These are phyloP conservation scores for Myrmecophaga tridactyla DNA, from an alignment of 2,113 vertebrate species.

Conservation along the genomic window DNA sequence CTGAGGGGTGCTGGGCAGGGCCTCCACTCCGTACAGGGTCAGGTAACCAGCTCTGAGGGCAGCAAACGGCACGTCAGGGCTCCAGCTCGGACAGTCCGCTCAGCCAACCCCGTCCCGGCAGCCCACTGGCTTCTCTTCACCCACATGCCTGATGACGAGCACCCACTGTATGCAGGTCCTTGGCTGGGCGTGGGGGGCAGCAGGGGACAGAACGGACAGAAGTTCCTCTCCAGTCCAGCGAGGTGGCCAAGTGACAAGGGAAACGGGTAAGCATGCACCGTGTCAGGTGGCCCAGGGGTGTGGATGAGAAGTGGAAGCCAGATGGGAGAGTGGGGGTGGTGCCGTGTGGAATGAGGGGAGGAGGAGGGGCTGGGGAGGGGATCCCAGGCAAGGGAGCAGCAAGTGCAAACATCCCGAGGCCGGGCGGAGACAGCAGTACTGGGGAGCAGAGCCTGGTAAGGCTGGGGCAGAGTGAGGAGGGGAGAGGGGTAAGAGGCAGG, in stretches of 20 bases:
- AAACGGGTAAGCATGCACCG: accelerated
- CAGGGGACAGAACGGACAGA: not conserved
- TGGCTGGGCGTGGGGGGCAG: not conserved
- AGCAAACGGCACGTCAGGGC: not conserved
- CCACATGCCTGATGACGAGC: accelerated
- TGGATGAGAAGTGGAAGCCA: not conserved
- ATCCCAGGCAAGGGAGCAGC: not conserved
- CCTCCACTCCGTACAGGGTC: slow-evolving; percentile 85
- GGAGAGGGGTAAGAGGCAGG: not conserved
- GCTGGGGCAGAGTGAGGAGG: not conserved
- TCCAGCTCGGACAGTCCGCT: not conserved
- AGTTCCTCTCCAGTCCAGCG: not conserved
- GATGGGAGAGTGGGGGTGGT: no score
- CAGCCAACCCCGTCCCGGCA: accelerated
- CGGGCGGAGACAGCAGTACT: accelerated
- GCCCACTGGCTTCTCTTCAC: not conserved
- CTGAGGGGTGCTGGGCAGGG: slow-evolving; percentile 6
- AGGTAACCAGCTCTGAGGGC: slow-evolving; percentile 87
- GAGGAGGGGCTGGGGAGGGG: not conserved
- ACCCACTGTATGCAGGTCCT: not conserved
- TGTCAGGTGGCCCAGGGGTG: not conserved
- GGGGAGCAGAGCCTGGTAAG: not conserved
- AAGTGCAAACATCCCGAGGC: not conserved
- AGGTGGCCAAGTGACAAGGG: not conserved
- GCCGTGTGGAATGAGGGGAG: accelerated